These are phyloP conservation scores for Montipora efflorescens DNA, from an alignment of 64 coral and sea anemone species.

Conservation along the genomic window DNA sequence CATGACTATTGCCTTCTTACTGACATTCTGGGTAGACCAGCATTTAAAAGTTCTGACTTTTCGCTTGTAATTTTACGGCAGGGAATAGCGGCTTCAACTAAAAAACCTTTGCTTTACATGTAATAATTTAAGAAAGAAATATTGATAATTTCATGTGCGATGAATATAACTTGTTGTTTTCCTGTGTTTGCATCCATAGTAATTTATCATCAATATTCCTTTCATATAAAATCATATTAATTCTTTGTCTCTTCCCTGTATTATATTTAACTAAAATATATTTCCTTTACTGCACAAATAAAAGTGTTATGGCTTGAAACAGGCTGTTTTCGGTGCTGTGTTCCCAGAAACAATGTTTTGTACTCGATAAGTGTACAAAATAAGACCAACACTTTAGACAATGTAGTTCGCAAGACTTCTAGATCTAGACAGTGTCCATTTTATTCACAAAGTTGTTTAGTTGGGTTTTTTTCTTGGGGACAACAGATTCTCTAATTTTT, in stretches of 20 bases:
- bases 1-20: not conserved
- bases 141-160: not conserved
- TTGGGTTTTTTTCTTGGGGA: not conserved
- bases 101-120: not conserved
- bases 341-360: not conserved
- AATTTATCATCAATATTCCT: not conserved
- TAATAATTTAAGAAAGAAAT: not conserved
- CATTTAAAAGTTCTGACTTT: not conserved
- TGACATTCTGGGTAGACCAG: not conserved
- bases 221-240: not conserved
- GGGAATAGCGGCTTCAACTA: not conserved
- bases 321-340: not conserved
- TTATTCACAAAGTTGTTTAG: not conserved
- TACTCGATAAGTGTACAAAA: not conserved
- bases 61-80: not conserved
- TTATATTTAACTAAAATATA: not conserved
- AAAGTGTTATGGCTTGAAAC: not conserved
- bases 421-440: not conserved
- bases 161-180: not conserved
- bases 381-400: not conserved
- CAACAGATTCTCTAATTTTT: not conserved
- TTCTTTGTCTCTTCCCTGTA: not conserved
- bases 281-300: constrained; percentile 1
- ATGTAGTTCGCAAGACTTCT: not conserved
- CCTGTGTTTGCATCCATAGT: not conserved